phyloP scores from a whole-genome alignment of 2,888 invertebrate genomes.

The Agrenia bidenticulata region DNA sequence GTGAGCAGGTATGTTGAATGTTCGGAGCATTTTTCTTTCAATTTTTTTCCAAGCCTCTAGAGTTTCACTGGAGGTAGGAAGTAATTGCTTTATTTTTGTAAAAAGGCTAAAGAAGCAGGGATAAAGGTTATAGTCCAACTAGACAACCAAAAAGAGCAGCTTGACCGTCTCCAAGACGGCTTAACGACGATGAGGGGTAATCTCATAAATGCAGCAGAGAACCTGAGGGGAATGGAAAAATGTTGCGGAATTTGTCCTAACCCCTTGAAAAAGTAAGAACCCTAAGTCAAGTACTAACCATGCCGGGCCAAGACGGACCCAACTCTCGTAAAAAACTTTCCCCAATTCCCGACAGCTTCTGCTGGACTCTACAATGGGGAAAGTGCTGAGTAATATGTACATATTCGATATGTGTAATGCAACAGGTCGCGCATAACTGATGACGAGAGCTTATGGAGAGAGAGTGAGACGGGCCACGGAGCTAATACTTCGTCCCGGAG shows the following conservation, averaged over 20 bases:
- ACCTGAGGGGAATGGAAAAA: conserved; percentile 39
- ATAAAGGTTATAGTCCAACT: conserved; percentile 39
- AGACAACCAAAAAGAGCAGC: conserved; percentile 41
- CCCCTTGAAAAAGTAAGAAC: conserved; percentile 40
- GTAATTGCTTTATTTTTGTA: too few relatives aligned
- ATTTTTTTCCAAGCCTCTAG: too few relatives aligned
- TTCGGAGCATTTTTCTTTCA: too few relatives aligned
- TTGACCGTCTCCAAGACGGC: conserved; percentile 36
- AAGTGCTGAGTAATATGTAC: too few relatives aligned
- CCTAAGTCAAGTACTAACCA: background rate
- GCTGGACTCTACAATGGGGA: too few relatives aligned
- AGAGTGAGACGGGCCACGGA: conserved; percentile 7
- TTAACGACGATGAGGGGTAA: conserved; percentile 32
- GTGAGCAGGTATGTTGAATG: conserved; percentile 28
- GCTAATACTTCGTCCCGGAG: conserved; percentile 10
- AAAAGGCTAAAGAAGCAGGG: conserved; percentile 38
- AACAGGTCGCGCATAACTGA: conserved; percentile 11
- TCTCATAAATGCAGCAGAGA: conserved; percentile 34
- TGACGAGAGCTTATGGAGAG: conserved; percentile 10
- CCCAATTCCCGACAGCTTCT: too few relatives aligned
- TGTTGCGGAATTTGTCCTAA: conserved; percentile 39
- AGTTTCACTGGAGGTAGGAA: too few relatives aligned
- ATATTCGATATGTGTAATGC: conserved; percentile 6
- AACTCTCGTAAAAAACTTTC: too few relatives aligned
- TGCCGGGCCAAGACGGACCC: too few relatives aligned